Evolutionary conservation across 2,888 invertebrate species (phyloP), one percentile per base, ranked within the genome.

Genomic region (Nomada fabriciana): DNA sequence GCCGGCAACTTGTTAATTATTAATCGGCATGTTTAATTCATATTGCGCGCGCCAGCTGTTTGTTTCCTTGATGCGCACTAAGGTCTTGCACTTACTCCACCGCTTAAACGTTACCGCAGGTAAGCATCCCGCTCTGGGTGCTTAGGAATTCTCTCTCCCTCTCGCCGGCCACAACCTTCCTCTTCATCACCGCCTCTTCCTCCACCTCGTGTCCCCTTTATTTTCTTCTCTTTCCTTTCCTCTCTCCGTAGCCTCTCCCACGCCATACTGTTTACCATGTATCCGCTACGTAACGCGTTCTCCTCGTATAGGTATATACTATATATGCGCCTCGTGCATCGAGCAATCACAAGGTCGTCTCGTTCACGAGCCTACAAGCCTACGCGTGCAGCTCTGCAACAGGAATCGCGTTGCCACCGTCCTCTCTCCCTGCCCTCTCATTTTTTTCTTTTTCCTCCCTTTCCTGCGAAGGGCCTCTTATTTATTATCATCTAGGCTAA

Each of bases 21-120:
- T 93, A 93, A 93, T 93, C 92, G 93, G 91, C 92, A 93, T 93
- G 93, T 93, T 93, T 93, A 93, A 93, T 93, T 93, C 93, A 93
- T 93, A 93, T 89, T 91, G 92, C 91, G 91, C 92, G 90, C 92
- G 91, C 89, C 90, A 90, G 90, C 91, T 93, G 93, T 93, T 93
- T 93, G 93, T 93, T 93, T 93, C 91, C 92, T 92, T 93, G 92
- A 93, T 93, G 92, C 90, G 92, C 88, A 88, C 89, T 90, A 90
- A 91, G 91, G 91, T 91, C 89, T 91, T 88, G 88, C 89, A 89
- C 91, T 91, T 89, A 89, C 86, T 86, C 84, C 84, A 85, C 81
- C 86, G 86, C 86, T 88, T 89, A 86, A 90, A 89, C 89, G 88
- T 86, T 88, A 89, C 88, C 88, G 79, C 86, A 84, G 84, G 84